These are phyloP conservation scores for Oncopodura yosiiana DNA, from an alignment of 1,140 invertebrate genomes.

Conservation along the genomic window DNA sequence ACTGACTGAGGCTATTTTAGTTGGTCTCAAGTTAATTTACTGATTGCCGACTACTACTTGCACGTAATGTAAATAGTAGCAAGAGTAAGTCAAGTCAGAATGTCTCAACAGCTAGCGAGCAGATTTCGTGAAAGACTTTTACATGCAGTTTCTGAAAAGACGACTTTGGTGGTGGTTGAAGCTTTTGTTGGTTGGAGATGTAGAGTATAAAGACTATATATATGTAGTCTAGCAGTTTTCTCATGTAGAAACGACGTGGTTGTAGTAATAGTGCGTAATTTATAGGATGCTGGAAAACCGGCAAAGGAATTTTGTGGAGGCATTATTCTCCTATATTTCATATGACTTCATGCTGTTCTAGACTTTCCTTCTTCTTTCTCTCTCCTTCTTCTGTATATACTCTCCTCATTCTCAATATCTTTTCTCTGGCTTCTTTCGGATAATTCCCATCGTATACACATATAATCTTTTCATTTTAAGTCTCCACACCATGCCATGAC, in stretches of 20 bases:
- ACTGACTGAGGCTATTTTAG: no score
- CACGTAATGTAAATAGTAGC: constrained; percentile 1
- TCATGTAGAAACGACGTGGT: background rate
- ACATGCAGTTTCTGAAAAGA: no score
- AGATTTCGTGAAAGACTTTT: no score
- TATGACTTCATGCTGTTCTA: constrained; percentile 24
- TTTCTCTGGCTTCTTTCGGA: background rate
- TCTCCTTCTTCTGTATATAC: constrained; percentile 3
- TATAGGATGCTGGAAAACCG: constrained; percentile 16
- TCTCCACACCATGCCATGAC: background rate
- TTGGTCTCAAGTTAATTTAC: no score
- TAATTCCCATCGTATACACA: constrained; percentile 12
- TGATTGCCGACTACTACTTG: background rate
- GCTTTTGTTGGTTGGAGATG: no score
- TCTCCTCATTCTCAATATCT: background rate
- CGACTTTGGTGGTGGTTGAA: no score
- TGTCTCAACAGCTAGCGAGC: no score
- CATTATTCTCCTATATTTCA: constrained; percentile 33
- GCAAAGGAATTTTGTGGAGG: constrained; percentile 32
- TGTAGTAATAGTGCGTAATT: constrained; percentile 17
- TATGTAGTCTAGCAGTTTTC: background rate
- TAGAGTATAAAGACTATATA: no score
- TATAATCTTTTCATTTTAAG: constrained; percentile 20
- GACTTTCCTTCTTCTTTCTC: background rate
- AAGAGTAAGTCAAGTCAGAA: no score